phyloP scores from a whole-genome alignment of 2,113 vertebrate species.

The Blennius ocellaris region DNA sequence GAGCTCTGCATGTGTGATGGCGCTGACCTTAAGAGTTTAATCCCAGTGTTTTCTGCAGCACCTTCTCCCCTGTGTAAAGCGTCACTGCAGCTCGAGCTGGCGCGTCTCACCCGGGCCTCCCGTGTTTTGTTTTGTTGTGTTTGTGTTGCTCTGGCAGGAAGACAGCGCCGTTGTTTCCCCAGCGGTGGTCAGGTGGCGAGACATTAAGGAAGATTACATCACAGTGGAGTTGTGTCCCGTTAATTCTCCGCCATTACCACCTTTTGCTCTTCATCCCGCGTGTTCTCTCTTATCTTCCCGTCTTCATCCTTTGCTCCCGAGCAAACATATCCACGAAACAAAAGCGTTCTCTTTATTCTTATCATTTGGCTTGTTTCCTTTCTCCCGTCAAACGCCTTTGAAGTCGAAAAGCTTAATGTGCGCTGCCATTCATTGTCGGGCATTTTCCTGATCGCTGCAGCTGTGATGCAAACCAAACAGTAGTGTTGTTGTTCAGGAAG shows the following conservation, averaged over 20 bases:
- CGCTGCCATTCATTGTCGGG: background rate
- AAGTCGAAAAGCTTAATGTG: background rate
- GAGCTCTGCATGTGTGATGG: constrained; percentile 50
- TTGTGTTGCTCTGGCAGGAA: constrained; percentile 57
- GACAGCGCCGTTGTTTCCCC: constrained; percentile 66
- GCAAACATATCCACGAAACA: background rate
- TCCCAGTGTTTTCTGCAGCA: constrained; percentile 46
- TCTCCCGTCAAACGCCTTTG: constrained; percentile 1
- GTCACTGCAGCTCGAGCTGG: constrained; percentile 16
- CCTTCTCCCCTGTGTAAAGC: constrained; percentile 32
- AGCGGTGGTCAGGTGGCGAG: constrained; percentile 66
- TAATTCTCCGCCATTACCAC: constrained; percentile 37
- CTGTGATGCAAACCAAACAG: background rate
- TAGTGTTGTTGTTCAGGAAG: background rate
- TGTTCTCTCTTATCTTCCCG: background rate
- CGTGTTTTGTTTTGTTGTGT: constrained; percentile 51
- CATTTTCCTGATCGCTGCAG: background rate
- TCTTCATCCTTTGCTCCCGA: background rate
- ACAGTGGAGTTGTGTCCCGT: constrained; percentile 50
- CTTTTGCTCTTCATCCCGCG: background rate
- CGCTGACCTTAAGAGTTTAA: constrained; percentile 49
- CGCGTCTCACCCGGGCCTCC: constrained; percentile 27
- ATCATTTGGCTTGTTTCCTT: background rate
- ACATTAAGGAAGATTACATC: constrained; percentile 72
- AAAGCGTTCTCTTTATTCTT: background rate